Evolutionary conservation across 1,140 invertebrate genomes (phyloP), one percentile per base, ranked within the genome.

Genomic region (Arion vulgaris): DNA sequence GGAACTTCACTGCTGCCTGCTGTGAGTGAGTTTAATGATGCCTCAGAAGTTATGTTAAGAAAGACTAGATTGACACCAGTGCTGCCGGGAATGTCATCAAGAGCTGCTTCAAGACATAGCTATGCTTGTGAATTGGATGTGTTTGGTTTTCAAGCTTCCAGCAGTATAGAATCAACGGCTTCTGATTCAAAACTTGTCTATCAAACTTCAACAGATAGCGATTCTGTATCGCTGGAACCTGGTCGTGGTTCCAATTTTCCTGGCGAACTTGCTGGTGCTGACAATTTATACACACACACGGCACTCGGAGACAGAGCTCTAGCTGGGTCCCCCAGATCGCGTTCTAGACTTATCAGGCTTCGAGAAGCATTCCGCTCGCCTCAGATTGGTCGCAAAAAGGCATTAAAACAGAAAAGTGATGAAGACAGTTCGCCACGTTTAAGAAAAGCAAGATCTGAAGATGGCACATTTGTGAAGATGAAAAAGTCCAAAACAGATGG

Each of bases 171-270:
- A n/a, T 79, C 77, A 4, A 41, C 49, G 15, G 57, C 77, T 34
- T 79, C 77, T 5, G 77, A 79, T 32, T 41, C 51, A 1, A 36
- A 66, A 32, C 32, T 79, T n/a, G 39, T 79, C 38, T 66, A 79
- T 9, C 77, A 79, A 34, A 38, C 51, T 17, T 79, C 77, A 1
- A 68, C 77, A 38, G 77, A 79, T n/a, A 66, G 77, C 57, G 77
- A 41, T 1, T 17, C 17, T 1, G 11, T 39, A 4, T 1, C 49
- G 1, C 77, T 45, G 13, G 57, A 66, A 38, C 38, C 1, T 34
- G 23, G 19, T 2, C 0, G 4, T n/a, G 34, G 57, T n/a, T 62
- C 77, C 1, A 38, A 79, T n/a, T 79, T 68, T 28, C 32, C 53
- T 1, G 77, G 34, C 32, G 77, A 79, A 17, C 36, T 68, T 32